Evolutionary conservation across 2,113 vertebrate species (phyloP).

Genomic region (Thalassoma bifasciatum): DNA sequence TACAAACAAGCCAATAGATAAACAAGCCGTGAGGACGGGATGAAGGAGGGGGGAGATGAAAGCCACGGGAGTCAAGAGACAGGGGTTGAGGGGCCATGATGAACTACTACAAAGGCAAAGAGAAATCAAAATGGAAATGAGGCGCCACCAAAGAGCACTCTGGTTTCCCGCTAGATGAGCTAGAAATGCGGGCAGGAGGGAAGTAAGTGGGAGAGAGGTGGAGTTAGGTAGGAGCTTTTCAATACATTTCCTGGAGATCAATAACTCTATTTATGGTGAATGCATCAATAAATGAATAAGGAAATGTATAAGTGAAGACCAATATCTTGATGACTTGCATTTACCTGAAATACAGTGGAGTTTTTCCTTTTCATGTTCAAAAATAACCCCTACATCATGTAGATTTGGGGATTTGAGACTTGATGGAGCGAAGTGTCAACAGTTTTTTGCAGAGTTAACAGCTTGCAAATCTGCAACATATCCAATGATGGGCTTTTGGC

Average conservation of each 20-base stretch:
- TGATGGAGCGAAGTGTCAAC: no score
- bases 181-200: slow-evolving; percentile 56
- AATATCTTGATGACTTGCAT: not conserved
- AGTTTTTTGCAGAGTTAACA: no score
- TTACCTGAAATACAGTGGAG: not conserved
- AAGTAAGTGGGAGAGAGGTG: slow-evolving; percentile 3
- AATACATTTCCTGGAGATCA: slow-evolving; percentile 11
- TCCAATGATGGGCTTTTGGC: no score
- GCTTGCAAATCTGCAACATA: no score
- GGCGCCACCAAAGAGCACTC: slow-evolving; percentile 67
- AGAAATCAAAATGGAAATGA: slow-evolving; percentile 82
- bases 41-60: slow-evolving; percentile 64
- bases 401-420: no score
- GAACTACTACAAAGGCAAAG: slow-evolving; percentile 75
- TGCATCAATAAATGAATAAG: not conserved
- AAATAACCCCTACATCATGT: no score
- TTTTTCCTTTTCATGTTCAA: no score
- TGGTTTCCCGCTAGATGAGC: slow-evolving; percentile 54
- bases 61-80: slow-evolving; percentile 57
- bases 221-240: slow-evolving; percentile 5
- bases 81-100: slow-evolving; percentile 61
- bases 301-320: not conserved
- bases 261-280: slow-evolving; percentile 13
- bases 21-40: slow-evolving; percentile 59
- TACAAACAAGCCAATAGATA: slow-evolving; percentile 69